phyloP scores from a whole-genome alignment of 2,113 vertebrate genomes.

The Lasiurus cinereus region DNA sequence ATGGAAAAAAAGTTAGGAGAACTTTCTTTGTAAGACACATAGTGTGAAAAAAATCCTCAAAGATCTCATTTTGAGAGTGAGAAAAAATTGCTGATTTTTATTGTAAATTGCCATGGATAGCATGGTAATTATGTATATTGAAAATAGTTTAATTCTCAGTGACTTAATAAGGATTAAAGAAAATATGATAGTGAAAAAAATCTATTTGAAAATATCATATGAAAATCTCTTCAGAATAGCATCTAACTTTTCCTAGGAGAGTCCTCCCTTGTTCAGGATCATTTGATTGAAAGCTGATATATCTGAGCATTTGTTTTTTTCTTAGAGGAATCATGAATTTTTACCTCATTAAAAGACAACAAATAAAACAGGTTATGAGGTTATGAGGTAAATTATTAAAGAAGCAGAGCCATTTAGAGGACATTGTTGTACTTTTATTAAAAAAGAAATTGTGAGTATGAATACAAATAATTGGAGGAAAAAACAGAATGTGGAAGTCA shows the following conservation, averaged over 20 bases:
- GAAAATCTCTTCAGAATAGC: slow-evolving; percentile 57
- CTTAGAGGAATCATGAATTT: slow-evolving; percentile 41
- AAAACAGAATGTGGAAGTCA: background rate
- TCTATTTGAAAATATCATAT: slow-evolving; percentile 18
- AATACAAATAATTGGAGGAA: background rate
- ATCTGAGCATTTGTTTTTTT: slow-evolving; percentile 30
- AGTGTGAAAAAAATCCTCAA: slow-evolving; percentile 71
- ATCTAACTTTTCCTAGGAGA: background rate
- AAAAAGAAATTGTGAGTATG: background rate
- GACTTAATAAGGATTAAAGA: slow-evolving; percentile 64
- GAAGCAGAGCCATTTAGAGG: background rate
- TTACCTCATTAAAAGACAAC: slow-evolving; percentile 25
- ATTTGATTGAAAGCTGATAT: slow-evolving; percentile 56
- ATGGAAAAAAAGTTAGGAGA: background rate
- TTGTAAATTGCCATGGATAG: slow-evolving; percentile 70
- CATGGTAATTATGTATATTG: slow-evolving; percentile 73
- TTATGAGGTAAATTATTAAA: slow-evolving; percentile 32
- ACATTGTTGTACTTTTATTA: background rate
- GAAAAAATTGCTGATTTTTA: slow-evolving; percentile 70
- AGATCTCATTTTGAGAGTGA: slow-evolving; percentile 62
- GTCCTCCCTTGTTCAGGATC: background rate
- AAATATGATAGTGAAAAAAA: slow-evolving; percentile 48
- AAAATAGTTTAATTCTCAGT: slow-evolving; percentile 75
- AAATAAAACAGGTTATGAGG: background rate
- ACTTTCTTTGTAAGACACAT: slow-evolving; percentile 60